Base-by-base conservation (phyloP, 23 tunicate genomes). In the Corella eumyota region DNA sequence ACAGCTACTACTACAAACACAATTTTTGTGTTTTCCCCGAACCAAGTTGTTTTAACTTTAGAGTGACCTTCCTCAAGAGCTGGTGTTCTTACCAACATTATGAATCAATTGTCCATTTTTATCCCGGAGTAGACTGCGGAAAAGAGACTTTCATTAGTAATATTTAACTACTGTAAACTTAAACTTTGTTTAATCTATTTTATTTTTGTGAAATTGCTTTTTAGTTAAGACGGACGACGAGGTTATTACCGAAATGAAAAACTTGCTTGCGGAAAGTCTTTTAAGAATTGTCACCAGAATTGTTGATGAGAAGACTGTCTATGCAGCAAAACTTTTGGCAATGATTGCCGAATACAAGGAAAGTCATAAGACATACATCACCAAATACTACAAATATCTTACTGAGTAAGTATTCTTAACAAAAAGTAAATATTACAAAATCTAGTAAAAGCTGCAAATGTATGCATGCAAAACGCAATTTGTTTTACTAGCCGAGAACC, bases 71-170 rank as follows among this genome's bases (percentile, higher is more conserved):
- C 48, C 48, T 9, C 11, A 40, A 11, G 13, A 40, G 15, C 48
- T 40, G 48, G 48, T 40, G 48, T 15, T 40, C 48, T 15, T n/a
- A n/a, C n/a, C n/a, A n/a, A n/a, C n/a, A n/a, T n/a, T n/a, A n/a
- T n/a, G n/a, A n/a, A n/a, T n/a, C 48, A 11, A 15, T 40, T 40
- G 13, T 40, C 48, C 48, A 40, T 15, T 11, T 40, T 15, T 40
- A 40, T 15, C 48, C 48, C 48, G 48, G 48, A 9, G 48, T 9
- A 40, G 48, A 40, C 48, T 40, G 48, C 48, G 48, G 48, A 40
- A 40, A 40, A 15, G 48, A 40, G 15, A 40, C 11, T 40, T 9
- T 40, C 48, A 40, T 9, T 11, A 11, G 48, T 40, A 15, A 9
- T 15, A 40, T 40, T 40, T 15, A 40, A 40, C 11, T 40, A 40